Base-by-base conservation (phyloP, 2,113 vertebrate species). In the Lampris megalopsis region DNA sequence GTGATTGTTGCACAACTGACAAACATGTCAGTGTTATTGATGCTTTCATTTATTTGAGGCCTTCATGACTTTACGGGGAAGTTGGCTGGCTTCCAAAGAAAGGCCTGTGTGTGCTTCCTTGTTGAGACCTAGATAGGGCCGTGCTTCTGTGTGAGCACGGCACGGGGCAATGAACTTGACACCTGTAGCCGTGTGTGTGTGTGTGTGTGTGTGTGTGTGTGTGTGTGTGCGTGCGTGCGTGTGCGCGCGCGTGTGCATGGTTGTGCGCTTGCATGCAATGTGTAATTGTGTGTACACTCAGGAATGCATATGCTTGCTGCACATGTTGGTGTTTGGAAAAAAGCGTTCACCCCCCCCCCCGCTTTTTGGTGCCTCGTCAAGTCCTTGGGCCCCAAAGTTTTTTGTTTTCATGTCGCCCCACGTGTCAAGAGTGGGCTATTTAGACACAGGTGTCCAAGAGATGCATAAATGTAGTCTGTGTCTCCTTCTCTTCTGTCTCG, bases 1-100 rank as follows among this genome's bases (percentile, higher is more conserved):
- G 52, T 54, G 52, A 2, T 9, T 11, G 10, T 5, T 43, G 65
- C 1, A 1, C 53, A 42, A n/a, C 58, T 41, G 35, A 60, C 72
- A 65, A 80, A 84, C 85, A 73, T 87, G 79, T 85, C 80, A 83
- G 84, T 90, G 75, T 88, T 82, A 91, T 79, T 61, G 83, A 88
- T 84, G 72, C 66, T 73, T 80, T 63, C 49, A 81, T 74, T 76
- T 81, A 64, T 86, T 84, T 79, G 77, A 38, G 9, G 11, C n/a
- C 71, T 91, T 77, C 75, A 77, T 86, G 71, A 65, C 67, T 72
- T 62, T 50, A 10, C 72, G 61, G 66, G 79, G 79, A 84, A 77
- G 71, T 86, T 74, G 66, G 43, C 84, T 80, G 83, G 79, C 72
- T 73, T 57, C 73, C 53, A 54, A 80, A 65, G 90, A 85, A 90